Evolutionary conservation across 1,140 invertebrate species (phyloP), one percentile per base, ranked within the genome.

Genomic region (Leptonema lineaticorne): DNA sequence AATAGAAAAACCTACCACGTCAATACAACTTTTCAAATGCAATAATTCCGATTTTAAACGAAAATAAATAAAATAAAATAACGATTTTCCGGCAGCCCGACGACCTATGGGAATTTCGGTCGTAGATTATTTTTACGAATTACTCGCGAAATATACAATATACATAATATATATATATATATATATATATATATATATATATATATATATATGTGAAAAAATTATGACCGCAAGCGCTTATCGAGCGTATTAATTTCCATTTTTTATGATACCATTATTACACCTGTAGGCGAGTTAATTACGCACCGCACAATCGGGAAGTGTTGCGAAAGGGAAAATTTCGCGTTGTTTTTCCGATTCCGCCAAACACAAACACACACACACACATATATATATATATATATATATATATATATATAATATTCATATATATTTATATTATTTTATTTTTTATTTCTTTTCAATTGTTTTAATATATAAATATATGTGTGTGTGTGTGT

Each of bases 261-360:
- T 59, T 62, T 62, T 62, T 45, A 45, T 22, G 59, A 45, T 62
- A 62, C 59, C 59, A 45, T 62, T 62, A 62, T 62, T 62, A 62
- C 59, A 62, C 59, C 59, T 62, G 59, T 62, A 62, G 59, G 59
- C 59, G n/a, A 62, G 59, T 62, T 62, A 62, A 62, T 62, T 62
- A 62, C 59, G 59, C 37, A 24, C 24, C 20, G 58, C 5, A 59
- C 14, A 33, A 30, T 0, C 28, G 57, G 48, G 11, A 53, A 53
- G 24, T n/a, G 20, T 9, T 8, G 2, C 56, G 14, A n/a, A n/a
- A 58, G 26, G 59, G 59, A 20, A 29, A 37, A 62, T 18, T 58
- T 58, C 24, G 3, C 33, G 9, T 16, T 5, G 33, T 8, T 62
- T 62, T 37, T 37, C 30, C 28, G 26, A 22, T 26, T 28, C 26